These are phyloP conservation scores for Trichoplusia ni DNA, from an alignment of 1,140 invertebrate genomes.

Conservation along the genomic window DNA sequence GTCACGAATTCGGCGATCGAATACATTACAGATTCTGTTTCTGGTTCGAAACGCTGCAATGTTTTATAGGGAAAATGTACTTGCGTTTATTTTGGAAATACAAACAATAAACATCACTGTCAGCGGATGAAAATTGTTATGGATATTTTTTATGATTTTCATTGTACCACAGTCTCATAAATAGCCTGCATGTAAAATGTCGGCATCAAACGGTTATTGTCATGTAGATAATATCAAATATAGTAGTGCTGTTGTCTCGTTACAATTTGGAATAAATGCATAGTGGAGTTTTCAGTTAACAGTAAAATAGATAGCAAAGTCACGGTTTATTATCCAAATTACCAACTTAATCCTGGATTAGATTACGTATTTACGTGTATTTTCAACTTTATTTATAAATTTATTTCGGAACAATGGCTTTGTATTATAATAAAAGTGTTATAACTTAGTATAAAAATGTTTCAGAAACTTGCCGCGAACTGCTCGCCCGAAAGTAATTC, in stretches of 20 bases:
- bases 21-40: slow-evolving; percentile 49
- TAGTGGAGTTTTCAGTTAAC: too few species aligned
- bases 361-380: not conserved
- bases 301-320: too few species aligned
- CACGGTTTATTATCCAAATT: too few species aligned
- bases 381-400: slow-evolving; percentile 2
- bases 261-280: too few species aligned
- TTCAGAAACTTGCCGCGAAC: slow-evolving; percentile 61
- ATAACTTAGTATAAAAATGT: slow-evolving; percentile 56
- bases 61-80: slow-evolving; percentile 14
- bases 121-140: not conserved
- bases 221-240: too few species aligned
- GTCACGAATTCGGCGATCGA: slow-evolving; percentile 38
- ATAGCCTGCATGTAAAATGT: not conserved
- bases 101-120: slow-evolving; percentile 5
- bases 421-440: slow-evolving; percentile 46
- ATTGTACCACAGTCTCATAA: not conserved
- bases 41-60: slow-evolving; percentile 11
- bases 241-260: too few species aligned
- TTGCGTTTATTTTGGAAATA: slow-evolving; percentile 14
- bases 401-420: slow-evolving; percentile 39
- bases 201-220: not conserved
- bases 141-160: not conserved
- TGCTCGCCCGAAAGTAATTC: slow-evolving; percentile 73
- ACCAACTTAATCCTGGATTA: not conserved